Evolutionary conservation across 2,888 invertebrate species (phyloP).

Genomic region (Scrobipalpa costella): DNA sequence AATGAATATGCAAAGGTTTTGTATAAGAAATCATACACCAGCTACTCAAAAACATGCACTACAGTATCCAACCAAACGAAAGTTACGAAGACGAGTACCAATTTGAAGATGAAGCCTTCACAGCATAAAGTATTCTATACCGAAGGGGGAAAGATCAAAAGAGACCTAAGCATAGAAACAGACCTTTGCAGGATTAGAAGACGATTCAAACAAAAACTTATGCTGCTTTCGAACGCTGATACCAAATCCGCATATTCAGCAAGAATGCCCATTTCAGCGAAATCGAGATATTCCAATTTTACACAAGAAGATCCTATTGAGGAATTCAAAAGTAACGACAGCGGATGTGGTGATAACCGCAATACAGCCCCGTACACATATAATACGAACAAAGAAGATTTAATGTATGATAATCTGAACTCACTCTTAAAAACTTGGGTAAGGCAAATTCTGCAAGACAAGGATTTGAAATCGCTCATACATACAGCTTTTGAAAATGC

Average conservation of each 20-base stretch:
- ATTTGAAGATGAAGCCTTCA: conserved; percentile 42
- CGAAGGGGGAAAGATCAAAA: conserved; percentile 50
- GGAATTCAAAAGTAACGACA: conserved; percentile 47
- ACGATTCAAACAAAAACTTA: conserved; percentile 43
- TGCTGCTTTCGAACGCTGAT: background rate
- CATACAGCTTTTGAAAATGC: conserved; percentile 50
- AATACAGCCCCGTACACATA: conserved; percentile 29
- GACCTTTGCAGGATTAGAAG: conserved; percentile 62
- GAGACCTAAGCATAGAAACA: conserved; percentile 67
- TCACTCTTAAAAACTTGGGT: conserved; percentile 58
- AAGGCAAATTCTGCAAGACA: conserved; percentile 30
- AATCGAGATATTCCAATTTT: conserved; percentile 51
- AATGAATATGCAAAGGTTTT: conserved; percentile 49
- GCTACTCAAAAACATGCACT: conserved; percentile 55
- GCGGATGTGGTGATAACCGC: conserved; percentile 55
- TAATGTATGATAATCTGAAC: conserved; percentile 62
- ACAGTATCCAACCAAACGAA: conserved; percentile 48
- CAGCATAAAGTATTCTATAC: conserved; percentile 42
- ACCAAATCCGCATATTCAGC: background rate
- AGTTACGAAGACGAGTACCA: conserved; percentile 38
- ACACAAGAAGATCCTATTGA: conserved; percentile 49
- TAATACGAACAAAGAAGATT: conserved; percentile 28
- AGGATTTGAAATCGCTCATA: background rate
- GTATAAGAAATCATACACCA: conserved; percentile 58
- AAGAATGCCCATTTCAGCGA: conserved; percentile 35